phyloP scores from a whole-genome alignment of 2,888 invertebrate genomes.

The Mycalesis mineus region DNA sequence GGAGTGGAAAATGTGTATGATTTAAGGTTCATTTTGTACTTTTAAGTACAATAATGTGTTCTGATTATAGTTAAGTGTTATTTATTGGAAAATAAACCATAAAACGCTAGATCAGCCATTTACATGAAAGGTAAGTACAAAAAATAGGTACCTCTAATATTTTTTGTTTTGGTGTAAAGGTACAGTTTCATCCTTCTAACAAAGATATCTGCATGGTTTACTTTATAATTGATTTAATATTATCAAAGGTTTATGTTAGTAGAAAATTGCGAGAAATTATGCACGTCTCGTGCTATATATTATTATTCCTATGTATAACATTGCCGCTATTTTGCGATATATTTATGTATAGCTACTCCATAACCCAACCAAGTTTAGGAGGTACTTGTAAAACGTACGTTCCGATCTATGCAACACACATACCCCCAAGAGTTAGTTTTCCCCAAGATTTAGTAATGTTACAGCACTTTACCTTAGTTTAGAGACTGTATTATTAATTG shows the following conservation, averaged over 20 bases:
- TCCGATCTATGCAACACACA: conserved; percentile 46
- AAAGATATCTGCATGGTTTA: conserved; percentile 22
- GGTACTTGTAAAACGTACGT: conserved; percentile 44
- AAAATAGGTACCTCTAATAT: conserved; percentile 66
- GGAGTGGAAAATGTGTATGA: conserved; percentile 58
- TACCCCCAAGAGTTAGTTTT: conserved; percentile 13
- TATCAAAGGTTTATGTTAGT: conserved; percentile 37
- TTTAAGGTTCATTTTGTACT: conserved; percentile 47
- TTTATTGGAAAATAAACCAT: conserved; percentile 41
- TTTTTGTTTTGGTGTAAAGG: conserved; percentile 55
- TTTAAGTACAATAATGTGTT: conserved; percentile 56
- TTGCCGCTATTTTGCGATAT: conserved; percentile 71
- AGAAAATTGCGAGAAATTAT: conserved; percentile 39
- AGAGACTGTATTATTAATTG: conserved; percentile 14
- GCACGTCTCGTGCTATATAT: conserved; percentile 47
- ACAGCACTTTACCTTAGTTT: conserved; percentile 8
- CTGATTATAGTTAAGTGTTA: conserved; percentile 48
- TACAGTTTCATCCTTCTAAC: conserved; percentile 42
- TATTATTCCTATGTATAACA: conserved; percentile 57
- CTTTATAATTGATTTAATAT: conserved; percentile 17
- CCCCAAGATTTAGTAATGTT: conserved; percentile 6
- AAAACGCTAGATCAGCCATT: conserved; percentile 71
- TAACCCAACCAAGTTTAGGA: conserved; percentile 56
- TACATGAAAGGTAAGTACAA: conserved; percentile 78
- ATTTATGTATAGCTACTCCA: conserved; percentile 50